phyloP scores from a whole-genome alignment of 2,888 invertebrate species.

The Drosophila barbarae region DNA sequence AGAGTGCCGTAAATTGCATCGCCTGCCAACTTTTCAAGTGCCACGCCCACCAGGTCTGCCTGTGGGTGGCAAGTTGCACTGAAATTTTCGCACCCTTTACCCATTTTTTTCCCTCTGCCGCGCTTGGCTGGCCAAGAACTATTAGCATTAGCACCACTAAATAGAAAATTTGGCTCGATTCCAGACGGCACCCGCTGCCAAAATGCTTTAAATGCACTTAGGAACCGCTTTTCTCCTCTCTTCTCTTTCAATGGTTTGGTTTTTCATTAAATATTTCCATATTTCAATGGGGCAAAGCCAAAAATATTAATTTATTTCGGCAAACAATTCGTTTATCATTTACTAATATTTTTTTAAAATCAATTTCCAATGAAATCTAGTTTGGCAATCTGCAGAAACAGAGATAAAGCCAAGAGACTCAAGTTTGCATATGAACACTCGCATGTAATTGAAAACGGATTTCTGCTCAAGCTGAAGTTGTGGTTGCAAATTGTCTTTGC shows the following conservation, averaged over 20 bases:
- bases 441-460: slow-evolving; percentile 28
- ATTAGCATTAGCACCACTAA: slow-evolving; percentile 64
- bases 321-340: slow-evolving; percentile 21
- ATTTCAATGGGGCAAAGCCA: slow-evolving; percentile 17
- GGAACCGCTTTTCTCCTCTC: slow-evolving; percentile 7
- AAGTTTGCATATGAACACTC: slow-evolving; percentile 11
- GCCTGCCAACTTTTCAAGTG: slow-evolving; percentile 36
- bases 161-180: slow-evolving; percentile 57
- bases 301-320: slow-evolving; percentile 23
- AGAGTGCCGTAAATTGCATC: slow-evolving; percentile 32
- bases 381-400: slow-evolving; percentile 1
- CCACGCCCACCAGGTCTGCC: slow-evolving; percentile 29
- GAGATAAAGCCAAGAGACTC: slow-evolving; percentile 12
- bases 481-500: slow-evolving; percentile 34
- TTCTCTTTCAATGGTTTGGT: slow-evolving; percentile 5
- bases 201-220: slow-evolving; percentile 44
- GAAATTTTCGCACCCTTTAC: slow-evolving; percentile 29
- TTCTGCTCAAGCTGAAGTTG: slow-evolving; percentile 21
- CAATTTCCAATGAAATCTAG: slow-evolving; percentile 21
- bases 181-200: slow-evolving; percentile 55
- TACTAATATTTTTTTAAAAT: slow-evolving; percentile 19
- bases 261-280: slow-evolving; percentile 38
- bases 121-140: slow-evolving; percentile 45
- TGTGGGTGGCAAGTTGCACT: slow-evolving; percentile 16
- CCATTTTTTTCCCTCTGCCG: neutral